Evolutionary conservation across 2,888 invertebrate species (phyloP).

Genomic region (Dolichopus griseipennis): DNA sequence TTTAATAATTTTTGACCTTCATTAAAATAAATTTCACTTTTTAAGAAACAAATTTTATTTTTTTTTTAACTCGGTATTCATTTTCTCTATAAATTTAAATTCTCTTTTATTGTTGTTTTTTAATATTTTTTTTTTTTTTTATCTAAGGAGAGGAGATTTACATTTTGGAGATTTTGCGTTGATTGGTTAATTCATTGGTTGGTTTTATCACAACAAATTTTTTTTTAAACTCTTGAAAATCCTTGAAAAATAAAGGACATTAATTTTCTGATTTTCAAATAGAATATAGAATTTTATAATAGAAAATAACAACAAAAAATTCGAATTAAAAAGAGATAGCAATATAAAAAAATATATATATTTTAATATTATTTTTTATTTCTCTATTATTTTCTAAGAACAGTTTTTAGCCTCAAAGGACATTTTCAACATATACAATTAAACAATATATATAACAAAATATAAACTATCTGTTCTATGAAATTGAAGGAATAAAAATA

Average conservation of each 20-base stretch:
- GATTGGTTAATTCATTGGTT: neutral
- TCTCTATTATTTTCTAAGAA: neutral
- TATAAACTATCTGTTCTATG: too few relatives aligned
- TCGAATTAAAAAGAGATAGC: neutral
- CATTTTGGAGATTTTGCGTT: neutral
- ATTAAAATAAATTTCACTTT: slow-evolving; percentile 6
- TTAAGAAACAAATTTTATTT: neutral
- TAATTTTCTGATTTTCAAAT: neutral
- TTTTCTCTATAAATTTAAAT: neutral
- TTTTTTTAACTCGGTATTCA: too few relatives aligned
- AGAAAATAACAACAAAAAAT: too few relatives aligned
- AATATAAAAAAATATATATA: neutral
- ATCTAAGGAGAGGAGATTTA: neutral
- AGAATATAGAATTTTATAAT: too few relatives aligned
- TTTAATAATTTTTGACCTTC: neutral
- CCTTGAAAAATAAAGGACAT: neutral
- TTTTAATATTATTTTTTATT: neutral
- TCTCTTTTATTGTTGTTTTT: neutral
- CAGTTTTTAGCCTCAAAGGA: neutral
- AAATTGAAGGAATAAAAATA: too few relatives aligned
- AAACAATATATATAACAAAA: too few relatives aligned
- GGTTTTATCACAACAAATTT: neutral
- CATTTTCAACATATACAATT: neutral
- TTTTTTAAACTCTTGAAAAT: neutral
- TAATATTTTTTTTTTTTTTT: neutral